Conservation (phyloP, 2,888 invertebrate genomes). For the Archaeoteleia sp. region DNA sequence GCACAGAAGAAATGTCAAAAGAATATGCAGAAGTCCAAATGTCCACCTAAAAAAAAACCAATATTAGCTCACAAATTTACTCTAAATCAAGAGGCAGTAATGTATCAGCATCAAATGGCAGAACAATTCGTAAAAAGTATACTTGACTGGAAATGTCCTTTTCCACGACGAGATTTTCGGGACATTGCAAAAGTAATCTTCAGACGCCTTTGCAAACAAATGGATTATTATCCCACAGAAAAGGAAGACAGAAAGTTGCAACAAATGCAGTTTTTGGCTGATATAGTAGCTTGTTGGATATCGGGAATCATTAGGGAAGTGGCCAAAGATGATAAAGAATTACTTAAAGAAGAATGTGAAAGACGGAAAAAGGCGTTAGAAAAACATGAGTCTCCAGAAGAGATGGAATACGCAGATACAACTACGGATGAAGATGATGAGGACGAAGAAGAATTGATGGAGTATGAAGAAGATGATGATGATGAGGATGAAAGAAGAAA, state of each 20-base stretch:
- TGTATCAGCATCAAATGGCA: slow-evolving; percentile 67
- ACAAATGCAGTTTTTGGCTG: slow-evolving; percentile 67
- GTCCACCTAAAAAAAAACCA: slow-evolving; percentile 7
- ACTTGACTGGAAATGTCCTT: slow-evolving; percentile 60
- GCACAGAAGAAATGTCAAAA: slow-evolving; percentile 17
- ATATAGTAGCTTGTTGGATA: slow-evolving; percentile 68
- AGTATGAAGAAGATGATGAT: slow-evolving; percentile 51
- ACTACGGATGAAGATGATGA: slow-evolving; percentile 20
- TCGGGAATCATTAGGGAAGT: slow-evolving; percentile 65
- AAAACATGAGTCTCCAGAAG: slow-evolving; percentile 47
- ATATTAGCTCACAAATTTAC: slow-evolving; percentile 14
- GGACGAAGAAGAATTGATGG: slow-evolving; percentile 23
- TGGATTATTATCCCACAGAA: slow-evolving; percentile 58
- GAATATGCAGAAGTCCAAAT: slow-evolving; percentile 10
- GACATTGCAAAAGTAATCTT: slow-evolving; percentile 67
- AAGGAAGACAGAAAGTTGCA: slow-evolving; percentile 65
- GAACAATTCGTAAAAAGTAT: slow-evolving; percentile 67
- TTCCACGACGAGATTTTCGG: slow-evolving; percentile 60
- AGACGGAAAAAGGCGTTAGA: slow-evolving; percentile 44
- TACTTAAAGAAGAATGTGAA: slow-evolving; percentile 45
- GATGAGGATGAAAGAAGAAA: slow-evolving; percentile 40
- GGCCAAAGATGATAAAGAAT: slow-evolving; percentile 53
- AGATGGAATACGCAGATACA: slow-evolving; percentile 11
- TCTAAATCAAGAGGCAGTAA: slow-evolving; percentile 61
- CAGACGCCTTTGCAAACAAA: slow-evolving; percentile 54